Conservation (phyloP, 2,113 vertebrate species). For the Tachuris rubrigastra region DNA sequence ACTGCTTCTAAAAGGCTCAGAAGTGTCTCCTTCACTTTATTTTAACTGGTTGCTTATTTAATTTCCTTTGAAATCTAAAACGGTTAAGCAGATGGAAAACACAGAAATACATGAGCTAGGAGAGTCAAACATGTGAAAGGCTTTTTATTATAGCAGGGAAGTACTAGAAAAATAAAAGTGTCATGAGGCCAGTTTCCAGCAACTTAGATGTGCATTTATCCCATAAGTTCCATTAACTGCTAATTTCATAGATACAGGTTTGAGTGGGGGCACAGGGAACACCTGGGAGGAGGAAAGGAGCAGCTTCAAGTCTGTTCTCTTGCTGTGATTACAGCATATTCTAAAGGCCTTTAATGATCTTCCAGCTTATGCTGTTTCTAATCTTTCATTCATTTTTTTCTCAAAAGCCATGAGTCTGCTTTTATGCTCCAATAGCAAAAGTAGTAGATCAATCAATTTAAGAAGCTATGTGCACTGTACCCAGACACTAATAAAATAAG, state of each 20-base stretch:
- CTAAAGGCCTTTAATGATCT: background rate
- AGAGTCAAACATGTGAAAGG: background rate
- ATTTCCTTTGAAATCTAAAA: background rate
- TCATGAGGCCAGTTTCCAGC: background rate
- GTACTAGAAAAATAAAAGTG: background rate
- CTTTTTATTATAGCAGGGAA: background rate
- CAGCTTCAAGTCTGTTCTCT: background rate
- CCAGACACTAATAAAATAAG: background rate
- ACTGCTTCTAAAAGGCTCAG: background rate
- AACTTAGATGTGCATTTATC: background rate
- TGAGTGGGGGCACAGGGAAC: background rate
- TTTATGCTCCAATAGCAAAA: background rate
- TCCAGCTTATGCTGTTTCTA: background rate
- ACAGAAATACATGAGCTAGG: background rate
- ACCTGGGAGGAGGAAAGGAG: background rate
- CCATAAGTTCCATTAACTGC: background rate
- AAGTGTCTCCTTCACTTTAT: background rate
- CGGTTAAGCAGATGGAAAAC: background rate
- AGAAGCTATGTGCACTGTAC: background rate
- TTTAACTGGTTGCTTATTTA: background rate
- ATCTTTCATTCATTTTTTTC: background rate
- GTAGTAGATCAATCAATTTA: background rate
- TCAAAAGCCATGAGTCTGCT: background rate
- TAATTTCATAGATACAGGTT: background rate
- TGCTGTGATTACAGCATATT: background rate